Evolutionary conservation across 1,140 invertebrate species (phyloP).

Genomic region (Platyscapa corneri): DNA sequence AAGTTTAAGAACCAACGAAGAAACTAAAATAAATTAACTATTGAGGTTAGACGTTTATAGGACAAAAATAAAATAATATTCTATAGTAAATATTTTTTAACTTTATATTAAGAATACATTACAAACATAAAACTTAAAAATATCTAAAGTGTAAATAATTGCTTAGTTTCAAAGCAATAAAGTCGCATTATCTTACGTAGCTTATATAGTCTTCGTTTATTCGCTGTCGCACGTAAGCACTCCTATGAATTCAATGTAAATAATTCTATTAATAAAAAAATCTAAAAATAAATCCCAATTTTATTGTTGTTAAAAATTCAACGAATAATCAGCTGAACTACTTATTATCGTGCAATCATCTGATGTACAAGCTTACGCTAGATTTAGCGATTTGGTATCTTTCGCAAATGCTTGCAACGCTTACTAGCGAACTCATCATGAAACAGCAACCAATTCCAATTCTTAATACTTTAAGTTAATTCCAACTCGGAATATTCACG

Average conservation of each 20-base stretch:
- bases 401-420: not conserved
- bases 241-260: not conserved
- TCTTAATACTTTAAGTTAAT: not conserved
- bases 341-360: not conserved
- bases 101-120: not conserved
- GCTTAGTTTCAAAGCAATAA: not conserved
- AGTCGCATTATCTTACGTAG: not conserved
- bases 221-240: not conserved
- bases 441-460: not conserved
- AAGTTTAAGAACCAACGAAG: too few species aligned
- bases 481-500: not conserved
- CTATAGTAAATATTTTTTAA: not conserved
- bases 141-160: conserved; percentile 2
- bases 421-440: not conserved
- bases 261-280: not conserved
- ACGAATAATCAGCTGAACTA: not conserved
- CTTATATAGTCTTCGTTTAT: too few species aligned
- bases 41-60: too few species aligned
- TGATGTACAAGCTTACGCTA: not conserved
- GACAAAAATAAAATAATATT: too few species aligned
- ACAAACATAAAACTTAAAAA: not conserved
- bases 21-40: too few species aligned
- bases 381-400: not conserved
- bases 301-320: not conserved
- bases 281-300: not conserved